Evolutionary conservation across 2,113 vertebrate genomes (phyloP).

Genomic region (Cololabis saira): DNA sequence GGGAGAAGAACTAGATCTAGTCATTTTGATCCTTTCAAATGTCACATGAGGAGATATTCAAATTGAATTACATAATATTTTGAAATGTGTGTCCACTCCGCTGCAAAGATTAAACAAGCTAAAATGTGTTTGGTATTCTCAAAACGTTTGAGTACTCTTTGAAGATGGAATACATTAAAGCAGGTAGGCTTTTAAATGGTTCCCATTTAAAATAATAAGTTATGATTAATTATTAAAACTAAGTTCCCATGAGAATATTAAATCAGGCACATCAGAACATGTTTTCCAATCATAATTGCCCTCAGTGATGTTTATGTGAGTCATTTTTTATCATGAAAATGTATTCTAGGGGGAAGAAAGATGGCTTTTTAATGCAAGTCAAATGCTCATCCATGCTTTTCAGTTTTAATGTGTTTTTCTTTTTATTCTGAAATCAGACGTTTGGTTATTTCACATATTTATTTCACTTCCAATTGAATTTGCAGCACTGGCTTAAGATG

Average conservation of each 20-base stretch:
- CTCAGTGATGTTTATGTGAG: constrained; percentile 11
- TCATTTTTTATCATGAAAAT: constrained; percentile 12
- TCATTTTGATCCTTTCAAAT: constrained; percentile 8
- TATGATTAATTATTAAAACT: constrained; percentile 11
- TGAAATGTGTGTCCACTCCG: not conserved
- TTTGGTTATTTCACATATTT: not conserved
- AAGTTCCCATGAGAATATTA: constrained; percentile 22
- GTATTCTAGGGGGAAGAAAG: not conserved
- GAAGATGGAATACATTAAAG: constrained; percentile 2
- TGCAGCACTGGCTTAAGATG: not conserved
- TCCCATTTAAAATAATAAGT: constrained; percentile 17
- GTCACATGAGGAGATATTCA: constrained; percentile 19
- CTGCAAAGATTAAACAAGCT: constrained; percentile 1
- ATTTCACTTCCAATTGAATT: not conserved
- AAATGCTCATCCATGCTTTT: not conserved
- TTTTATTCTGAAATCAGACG: not conserved
- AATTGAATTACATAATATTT: constrained; percentile 47
- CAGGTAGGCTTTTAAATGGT: constrained; percentile 7
- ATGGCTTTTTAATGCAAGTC: constrained; percentile 4
- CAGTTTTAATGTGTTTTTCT: not conserved
- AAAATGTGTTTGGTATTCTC: constrained; percentile 15
- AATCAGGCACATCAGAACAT: constrained; percentile 32
- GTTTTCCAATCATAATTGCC: constrained; percentile 36
- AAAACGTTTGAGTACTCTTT: constrained; percentile 3
- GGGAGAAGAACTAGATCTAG: not conserved